These are phyloP conservation scores for Lepidocyrtinus sp. DNA, from an alignment of 2,888 invertebrate genomes.

Conservation along the genomic window DNA sequence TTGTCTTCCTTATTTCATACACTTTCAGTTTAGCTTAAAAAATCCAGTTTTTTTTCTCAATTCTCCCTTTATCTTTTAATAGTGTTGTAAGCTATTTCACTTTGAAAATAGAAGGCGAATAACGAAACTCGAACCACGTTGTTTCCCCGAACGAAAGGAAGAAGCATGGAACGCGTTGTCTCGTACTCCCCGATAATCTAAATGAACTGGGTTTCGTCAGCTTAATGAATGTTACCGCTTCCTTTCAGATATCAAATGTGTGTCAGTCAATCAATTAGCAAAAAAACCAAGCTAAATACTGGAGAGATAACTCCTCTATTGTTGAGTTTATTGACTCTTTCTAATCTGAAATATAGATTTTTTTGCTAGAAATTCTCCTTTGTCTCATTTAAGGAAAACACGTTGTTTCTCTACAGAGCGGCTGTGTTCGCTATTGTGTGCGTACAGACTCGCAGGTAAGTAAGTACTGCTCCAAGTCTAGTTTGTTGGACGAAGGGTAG, in stretches of 20 bases:
- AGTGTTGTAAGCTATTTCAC: conserved; percentile 42
- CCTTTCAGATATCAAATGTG: conserved; percentile 48
- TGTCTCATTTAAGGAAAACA: conserved; percentile 16
- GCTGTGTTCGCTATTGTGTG: conserved; percentile 18
- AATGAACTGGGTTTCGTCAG: neutral
- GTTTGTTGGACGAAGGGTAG: neutral
- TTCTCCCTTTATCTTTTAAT: conserved; percentile 43
- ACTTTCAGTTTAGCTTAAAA: conserved; percentile 28
- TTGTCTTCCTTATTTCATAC: conserved; percentile 16
- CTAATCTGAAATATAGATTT: conserved; percentile 14
- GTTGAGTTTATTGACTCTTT: neutral
- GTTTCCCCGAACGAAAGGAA: too few relatives aligned
- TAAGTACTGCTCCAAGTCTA: conserved; percentile 31
- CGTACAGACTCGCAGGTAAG: conserved; percentile 52
- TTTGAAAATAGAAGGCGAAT: neutral
- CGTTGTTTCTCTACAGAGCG: conserved; percentile 24
- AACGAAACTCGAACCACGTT: conserved; percentile 15
- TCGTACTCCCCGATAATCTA: neutral
- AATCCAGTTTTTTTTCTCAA: conserved; percentile 45
- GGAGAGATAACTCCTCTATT: neutral
- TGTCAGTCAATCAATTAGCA: conserved; percentile 57
- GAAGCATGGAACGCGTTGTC: neutral
- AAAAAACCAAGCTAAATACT: conserved; percentile 22
- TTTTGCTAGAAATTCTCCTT: neutral
- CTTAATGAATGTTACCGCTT: conserved; percentile 47